Conservation (phyloP, 2,113 vertebrate genomes). For the Nestor notabilis region DNA sequence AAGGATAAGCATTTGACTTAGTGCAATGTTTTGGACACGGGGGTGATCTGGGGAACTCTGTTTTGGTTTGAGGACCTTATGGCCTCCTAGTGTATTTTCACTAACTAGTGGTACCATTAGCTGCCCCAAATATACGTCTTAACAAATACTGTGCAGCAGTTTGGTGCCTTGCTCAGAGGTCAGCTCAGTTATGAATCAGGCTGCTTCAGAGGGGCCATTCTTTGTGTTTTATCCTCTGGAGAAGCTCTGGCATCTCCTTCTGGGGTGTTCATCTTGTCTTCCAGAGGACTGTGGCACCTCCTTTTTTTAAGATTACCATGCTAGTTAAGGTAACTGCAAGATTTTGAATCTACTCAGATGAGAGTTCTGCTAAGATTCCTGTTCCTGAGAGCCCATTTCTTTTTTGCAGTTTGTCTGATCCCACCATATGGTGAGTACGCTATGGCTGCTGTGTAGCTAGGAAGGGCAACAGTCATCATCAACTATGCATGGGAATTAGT, state of each 20-base stretch:
- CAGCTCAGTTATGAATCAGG: not conserved
- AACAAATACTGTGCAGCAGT: not conserved
- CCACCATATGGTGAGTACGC: not conserved
- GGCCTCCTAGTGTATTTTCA: not conserved
- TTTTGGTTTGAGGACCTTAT: not conserved
- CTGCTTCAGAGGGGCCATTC: not conserved
- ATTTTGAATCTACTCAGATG: not conserved
- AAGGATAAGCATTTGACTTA: not conserved
- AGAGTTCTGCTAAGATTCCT: not conserved
- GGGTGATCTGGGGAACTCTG: not conserved
- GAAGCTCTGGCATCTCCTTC: not conserved
- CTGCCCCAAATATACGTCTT: not conserved
- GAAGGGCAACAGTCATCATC: not conserved
- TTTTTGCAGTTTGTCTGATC: not conserved
- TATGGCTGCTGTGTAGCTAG: not conserved
- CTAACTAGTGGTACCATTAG: not conserved
- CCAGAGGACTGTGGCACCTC: not conserved
- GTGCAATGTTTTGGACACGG: not conserved
- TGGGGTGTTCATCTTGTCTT: not conserved
- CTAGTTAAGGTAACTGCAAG: not conserved
- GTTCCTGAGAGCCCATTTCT: not conserved
- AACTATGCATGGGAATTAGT: accelerated
- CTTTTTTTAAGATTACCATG: not conserved
- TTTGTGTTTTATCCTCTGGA: not conserved
- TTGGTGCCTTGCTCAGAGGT: not conserved